These are phyloP conservation scores for Endomychus coccineus DNA, from an alignment of 2,888 invertebrate species.

Conservation along the genomic window DNA sequence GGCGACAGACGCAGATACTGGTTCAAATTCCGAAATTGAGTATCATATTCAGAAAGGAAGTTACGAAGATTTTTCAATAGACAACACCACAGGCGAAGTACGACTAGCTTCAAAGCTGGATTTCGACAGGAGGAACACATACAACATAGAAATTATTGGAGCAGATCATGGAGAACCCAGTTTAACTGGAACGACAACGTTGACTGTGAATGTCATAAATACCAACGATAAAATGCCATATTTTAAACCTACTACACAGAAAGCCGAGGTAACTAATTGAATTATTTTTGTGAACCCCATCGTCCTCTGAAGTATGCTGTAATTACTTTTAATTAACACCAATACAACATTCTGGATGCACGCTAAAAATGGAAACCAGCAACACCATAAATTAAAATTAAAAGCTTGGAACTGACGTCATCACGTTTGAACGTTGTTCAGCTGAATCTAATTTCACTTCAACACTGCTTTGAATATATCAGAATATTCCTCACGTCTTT, in stretches of 20 bases:
- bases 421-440: no score
- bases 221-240: constrained; percentile 83
- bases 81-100: constrained; percentile 68
- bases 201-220: constrained; percentile 73
- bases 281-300: constrained; percentile 2
- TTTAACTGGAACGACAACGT: constrained; percentile 70
- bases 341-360: no score
- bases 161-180: constrained; percentile 74
- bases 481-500: no score
- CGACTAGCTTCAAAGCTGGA: constrained; percentile 72
- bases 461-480: no score
- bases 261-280: constrained; percentile 55
- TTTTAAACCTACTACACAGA: constrained; percentile 70
- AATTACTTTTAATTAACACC: no score
- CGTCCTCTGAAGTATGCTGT: no score
- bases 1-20: constrained; percentile 82
- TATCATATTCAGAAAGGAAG: constrained; percentile 81
- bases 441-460: no score
- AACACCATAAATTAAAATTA: no score
- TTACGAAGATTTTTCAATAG: constrained; percentile 76
- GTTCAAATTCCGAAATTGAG: constrained; percentile 70
- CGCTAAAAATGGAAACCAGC: no score
- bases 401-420: no score
- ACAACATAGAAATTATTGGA: constrained; percentile 75
- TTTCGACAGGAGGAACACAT: constrained; percentile 71